Conservation (phyloP, 2,797 vertebrate genomes). For the Cossypha polioptera region DNA sequence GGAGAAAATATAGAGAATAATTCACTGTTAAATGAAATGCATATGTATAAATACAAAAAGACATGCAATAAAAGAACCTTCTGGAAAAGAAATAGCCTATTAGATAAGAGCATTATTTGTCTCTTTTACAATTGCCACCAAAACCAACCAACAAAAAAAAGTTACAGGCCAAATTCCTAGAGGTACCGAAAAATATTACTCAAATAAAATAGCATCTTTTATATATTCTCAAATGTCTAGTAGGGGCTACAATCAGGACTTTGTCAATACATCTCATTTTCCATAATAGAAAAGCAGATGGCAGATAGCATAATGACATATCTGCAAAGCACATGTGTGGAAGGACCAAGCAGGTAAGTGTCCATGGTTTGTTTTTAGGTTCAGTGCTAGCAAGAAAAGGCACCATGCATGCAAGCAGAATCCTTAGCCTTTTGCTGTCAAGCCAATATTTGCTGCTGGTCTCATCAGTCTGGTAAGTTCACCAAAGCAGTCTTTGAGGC, state of each 20-base stretch:
- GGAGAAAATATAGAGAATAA: not conserved
- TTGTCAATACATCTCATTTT: not conserved
- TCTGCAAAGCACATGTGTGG: not conserved
- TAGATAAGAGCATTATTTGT: not conserved
- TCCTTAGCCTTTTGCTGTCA: not conserved
- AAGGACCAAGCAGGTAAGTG: not conserved
- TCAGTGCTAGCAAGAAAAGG: not conserved
- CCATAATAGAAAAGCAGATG: not conserved
- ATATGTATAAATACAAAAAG: not conserved
- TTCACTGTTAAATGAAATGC: not conserved
- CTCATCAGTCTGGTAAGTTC: not conserved
- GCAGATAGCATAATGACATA: not conserved
- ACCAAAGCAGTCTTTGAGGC: not conserved
- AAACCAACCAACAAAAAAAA: not conserved
- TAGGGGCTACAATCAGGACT: not conserved
- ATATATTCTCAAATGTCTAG: not conserved
- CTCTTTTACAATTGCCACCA: not conserved
- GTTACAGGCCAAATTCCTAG: not conserved
- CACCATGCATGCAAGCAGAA: not conserved
- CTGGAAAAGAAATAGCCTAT: not conserved
- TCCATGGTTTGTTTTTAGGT: not conserved
- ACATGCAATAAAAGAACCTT: not conserved
- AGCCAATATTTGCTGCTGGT: not conserved
- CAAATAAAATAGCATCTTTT: not conserved
- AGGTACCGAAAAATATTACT: not conserved